Evolutionary conservation across 2,113 vertebrate species (phyloP).

Genomic region (Colinus virginianus): DNA sequence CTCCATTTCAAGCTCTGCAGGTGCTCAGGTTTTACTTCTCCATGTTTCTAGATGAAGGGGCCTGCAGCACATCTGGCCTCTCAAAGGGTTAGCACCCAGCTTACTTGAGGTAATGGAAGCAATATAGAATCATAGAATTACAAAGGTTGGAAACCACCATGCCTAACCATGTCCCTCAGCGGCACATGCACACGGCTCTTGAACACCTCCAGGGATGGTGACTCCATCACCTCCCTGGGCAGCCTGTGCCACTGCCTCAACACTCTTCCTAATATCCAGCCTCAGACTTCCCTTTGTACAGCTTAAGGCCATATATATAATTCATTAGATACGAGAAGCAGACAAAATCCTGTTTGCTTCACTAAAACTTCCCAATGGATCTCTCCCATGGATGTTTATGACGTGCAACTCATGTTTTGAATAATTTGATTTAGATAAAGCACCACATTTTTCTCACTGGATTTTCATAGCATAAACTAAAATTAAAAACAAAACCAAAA

Average conservation of each 20-base stretch:
- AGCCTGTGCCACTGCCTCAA: too few species aligned
- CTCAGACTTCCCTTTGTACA: too few species aligned
- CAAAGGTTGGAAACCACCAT: too few species aligned
- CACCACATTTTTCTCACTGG: background rate
- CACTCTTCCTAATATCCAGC: too few species aligned
- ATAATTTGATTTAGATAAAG: background rate
- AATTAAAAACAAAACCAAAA: background rate
- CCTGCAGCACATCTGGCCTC: background rate
- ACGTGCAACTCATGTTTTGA: background rate
- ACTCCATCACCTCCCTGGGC: too few species aligned
- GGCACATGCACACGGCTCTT: too few species aligned
- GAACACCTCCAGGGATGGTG: too few species aligned
- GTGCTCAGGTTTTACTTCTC: background rate
- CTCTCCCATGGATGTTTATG: background rate
- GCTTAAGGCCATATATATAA: too few species aligned
- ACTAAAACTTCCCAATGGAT: background rate
- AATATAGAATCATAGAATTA: too few species aligned
- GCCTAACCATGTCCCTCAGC: too few species aligned
- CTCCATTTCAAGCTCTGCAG: background rate
- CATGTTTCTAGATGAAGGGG: background rate
- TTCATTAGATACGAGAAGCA: background rate
- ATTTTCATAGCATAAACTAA: background rate
- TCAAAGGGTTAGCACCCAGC: background rate
- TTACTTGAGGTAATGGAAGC: accelerated
- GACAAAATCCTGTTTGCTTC: background rate